Percentiles rank a stretch among this genome's conserved stretches.
phyloP scores from a whole-genome alignment of 2,888 invertebrate species.

The Drosophila meridionalis region DNA sequence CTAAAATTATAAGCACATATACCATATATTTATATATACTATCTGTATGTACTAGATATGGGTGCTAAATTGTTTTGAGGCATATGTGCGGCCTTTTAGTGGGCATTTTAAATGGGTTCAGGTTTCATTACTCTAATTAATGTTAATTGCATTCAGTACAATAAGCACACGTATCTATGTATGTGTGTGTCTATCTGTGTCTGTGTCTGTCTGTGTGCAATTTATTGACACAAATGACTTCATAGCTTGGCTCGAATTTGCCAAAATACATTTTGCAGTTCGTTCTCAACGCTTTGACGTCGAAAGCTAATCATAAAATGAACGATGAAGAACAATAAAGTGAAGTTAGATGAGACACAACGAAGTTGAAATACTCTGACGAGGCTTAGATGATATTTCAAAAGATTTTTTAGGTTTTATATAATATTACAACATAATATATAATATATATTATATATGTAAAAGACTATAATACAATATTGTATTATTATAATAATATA shows the following conservation, averaged over 20 bases:
- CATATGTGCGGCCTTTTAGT: conserved; percentile 36
- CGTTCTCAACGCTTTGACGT: conserved; percentile 29
- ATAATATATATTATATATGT: background rate
- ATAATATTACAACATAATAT: background rate
- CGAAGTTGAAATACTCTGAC: background rate
- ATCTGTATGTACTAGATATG: conserved; percentile 4
- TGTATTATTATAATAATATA: too few species aligned
- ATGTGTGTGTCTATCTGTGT: conserved; percentile 7
- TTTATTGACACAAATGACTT: conserved; percentile 52
- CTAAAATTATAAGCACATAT: conserved; percentile 2
- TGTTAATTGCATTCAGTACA: conserved; percentile 56
- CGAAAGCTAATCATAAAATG: background rate
- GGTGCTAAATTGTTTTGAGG: conserved; percentile 53
- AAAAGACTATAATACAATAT: too few species aligned
- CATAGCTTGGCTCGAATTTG: conserved; percentile 35
- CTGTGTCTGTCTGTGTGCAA: background rate
- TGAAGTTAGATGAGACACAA: background rate
- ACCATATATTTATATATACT: conserved; percentile 3
- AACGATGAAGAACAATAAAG: background rate
- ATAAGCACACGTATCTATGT: background rate
- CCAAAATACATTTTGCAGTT: conserved; percentile 34
- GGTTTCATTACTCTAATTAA: conserved; percentile 59
- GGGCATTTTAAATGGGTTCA: conserved; percentile 11
- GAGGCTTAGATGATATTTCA: too few species aligned
- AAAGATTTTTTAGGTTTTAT: background rate